Conservation (phyloP, 2,797 vertebrate genomes). For the Pitangus sulphuratus region DNA sequence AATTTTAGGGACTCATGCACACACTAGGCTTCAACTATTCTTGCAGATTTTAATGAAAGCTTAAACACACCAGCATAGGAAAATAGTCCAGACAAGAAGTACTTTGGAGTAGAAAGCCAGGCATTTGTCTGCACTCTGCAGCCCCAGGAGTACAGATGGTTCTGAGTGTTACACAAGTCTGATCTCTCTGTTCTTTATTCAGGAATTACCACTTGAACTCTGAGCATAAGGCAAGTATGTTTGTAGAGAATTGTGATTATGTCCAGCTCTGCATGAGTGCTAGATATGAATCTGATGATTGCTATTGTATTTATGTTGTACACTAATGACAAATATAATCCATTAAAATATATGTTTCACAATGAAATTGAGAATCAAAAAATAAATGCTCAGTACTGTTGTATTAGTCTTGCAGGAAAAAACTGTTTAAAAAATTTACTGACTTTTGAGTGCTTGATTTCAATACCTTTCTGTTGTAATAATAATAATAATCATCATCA, state of each 20-base stretch:
- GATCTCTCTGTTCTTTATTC: slow-evolving; percentile 62
- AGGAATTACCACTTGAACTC: slow-evolving; percentile 56
- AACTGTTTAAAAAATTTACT: not conserved
- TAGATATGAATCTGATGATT: slow-evolving; percentile 35
- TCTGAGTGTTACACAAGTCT: slow-evolving; percentile 57
- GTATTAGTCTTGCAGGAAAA: not conserved
- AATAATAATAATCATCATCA: not conserved
- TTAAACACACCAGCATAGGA: not conserved
- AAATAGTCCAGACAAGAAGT: not conserved
- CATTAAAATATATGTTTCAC: not conserved
- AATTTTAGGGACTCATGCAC: not conserved
- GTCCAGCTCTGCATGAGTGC: slow-evolving; percentile 46
- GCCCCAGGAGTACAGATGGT: slow-evolving; percentile 51
- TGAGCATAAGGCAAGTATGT: slow-evolving; percentile 24
- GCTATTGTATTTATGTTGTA: slow-evolving; percentile 16
- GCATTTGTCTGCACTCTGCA: not conserved
- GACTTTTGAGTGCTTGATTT: not conserved
- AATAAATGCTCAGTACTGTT: slow-evolving; percentile 3
- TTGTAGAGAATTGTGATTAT: slow-evolving; percentile 49
- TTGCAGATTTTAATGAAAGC: slow-evolving; percentile 3
- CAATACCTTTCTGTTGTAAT: not conserved
- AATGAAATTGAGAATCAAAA: not conserved
- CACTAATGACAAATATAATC: slow-evolving; percentile 32
- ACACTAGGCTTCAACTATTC: not conserved
- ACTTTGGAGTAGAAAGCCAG: slow-evolving; percentile 1